Conservation (phyloP, 2,888 invertebrate genomes). For the Scelioninae gen. 1 region DNA sequence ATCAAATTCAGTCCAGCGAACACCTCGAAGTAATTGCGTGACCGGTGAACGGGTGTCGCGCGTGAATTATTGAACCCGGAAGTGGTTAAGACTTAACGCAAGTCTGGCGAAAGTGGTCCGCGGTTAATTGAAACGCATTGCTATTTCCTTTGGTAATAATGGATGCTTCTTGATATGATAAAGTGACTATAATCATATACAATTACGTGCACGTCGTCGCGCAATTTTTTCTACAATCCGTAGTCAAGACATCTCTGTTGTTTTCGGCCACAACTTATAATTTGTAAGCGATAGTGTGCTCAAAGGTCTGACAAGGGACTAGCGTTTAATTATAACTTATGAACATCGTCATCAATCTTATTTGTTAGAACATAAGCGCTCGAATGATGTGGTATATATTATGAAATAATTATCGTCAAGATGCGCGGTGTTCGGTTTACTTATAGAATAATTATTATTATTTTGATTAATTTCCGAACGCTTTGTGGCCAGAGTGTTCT, state of each 20-base stretch:
- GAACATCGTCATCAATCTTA: constrained; percentile 51
- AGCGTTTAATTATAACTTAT: constrained; percentile 53
- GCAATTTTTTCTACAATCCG: constrained; percentile 12
- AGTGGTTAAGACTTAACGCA: constrained; percentile 46
- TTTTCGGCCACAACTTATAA: constrained; percentile 44
- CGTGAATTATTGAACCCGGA: constrained; percentile 69
- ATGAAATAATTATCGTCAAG: constrained; percentile 35
- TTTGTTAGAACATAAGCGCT: constrained; percentile 24
- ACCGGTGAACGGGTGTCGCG: constrained; percentile 56
- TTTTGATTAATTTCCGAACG: too few relatives aligned
- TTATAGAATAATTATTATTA: too few relatives aligned
- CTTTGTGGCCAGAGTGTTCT: too few relatives aligned
- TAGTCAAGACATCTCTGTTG: constrained; percentile 29
- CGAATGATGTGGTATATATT: constrained; percentile 6
- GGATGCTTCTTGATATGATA: constrained; percentile 32
- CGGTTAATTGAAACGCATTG: constrained; percentile 44
- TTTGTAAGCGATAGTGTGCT: constrained; percentile 40
- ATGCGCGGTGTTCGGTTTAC: constrained; percentile 1
- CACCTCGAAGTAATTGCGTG: constrained; percentile 51
- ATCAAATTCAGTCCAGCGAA: constrained; percentile 42
- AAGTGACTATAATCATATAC: constrained; percentile 51
- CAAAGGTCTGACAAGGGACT: constrained; percentile 40
- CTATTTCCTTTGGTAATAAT: constrained; percentile 17
- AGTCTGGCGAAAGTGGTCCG: constrained; percentile 46
- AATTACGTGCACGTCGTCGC: constrained; percentile 32